Conservation (phyloP, 2,888 invertebrate genomes). For the Cephus sareptanus region DNA sequence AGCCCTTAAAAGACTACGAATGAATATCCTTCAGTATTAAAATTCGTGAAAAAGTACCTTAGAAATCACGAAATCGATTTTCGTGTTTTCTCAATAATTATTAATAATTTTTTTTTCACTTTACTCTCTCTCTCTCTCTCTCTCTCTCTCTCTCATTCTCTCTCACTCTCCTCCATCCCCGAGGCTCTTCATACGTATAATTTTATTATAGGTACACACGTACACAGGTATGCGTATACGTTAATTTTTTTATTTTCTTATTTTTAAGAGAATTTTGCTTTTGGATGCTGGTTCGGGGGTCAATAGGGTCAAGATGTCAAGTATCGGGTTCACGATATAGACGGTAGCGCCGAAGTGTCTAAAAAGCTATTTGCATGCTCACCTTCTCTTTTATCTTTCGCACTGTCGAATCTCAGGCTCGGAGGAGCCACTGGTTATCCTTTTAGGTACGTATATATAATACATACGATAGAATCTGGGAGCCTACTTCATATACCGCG, state of each 20-base stretch:
- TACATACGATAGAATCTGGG: too few relatives aligned
- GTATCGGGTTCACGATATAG: too few relatives aligned
- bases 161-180: not conserved
- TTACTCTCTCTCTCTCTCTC: conserved; percentile 3
- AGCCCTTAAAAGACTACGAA: conserved; percentile 8
- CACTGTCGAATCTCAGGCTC: too few relatives aligned
- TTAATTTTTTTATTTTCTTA: too few relatives aligned
- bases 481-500: too few relatives aligned
- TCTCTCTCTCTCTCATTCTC: not conserved
- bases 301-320: too few relatives aligned
- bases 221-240: not conserved
- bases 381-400: not conserved
- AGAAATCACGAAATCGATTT: conserved; percentile 14
- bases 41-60: conserved; percentile 42
- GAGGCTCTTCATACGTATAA: not conserved
- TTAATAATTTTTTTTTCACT: conserved; percentile 12
- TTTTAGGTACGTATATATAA: too few relatives aligned
- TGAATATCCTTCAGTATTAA: conserved; percentile 25
- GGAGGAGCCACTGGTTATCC: too few relatives aligned
- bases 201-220: not conserved
- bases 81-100: conserved; percentile 10
- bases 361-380: not conserved
- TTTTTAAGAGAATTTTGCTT: too few relatives aligned
- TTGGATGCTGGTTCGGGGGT: too few relatives aligned
- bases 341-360: not conserved